Percentiles rank a stretch among this genome's conserved stretches.
phyloP scores from a whole-genome alignment of 2,888 invertebrate genomes.

The Orchesellides sinensis region DNA sequence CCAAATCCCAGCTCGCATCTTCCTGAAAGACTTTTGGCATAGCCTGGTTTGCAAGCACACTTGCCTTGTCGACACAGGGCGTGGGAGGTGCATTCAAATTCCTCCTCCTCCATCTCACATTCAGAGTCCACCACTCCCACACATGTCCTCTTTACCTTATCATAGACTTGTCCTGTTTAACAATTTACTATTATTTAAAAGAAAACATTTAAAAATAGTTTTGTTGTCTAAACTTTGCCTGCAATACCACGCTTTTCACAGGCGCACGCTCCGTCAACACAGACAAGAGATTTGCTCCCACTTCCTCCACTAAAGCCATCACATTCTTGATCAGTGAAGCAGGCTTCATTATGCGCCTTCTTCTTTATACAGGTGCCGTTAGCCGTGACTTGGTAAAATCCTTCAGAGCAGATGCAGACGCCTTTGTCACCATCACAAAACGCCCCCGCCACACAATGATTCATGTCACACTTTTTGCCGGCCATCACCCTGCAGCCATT shows the following conservation, averaged over 20 bases:
- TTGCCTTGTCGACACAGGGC: conserved; percentile 65
- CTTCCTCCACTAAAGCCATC: conserved; percentile 37
- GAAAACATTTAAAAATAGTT: neutral
- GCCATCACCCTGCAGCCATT: conserved; percentile 45
- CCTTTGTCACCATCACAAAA: conserved; percentile 34
- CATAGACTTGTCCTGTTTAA: conserved; percentile 64
- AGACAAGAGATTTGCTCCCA: conserved; percentile 35
- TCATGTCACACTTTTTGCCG: conserved; percentile 43
- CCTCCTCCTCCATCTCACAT: conserved; percentile 62
- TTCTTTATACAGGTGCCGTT: conserved; percentile 61
- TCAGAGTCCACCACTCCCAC: conserved; percentile 69
- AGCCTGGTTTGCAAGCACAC: conserved; percentile 51
- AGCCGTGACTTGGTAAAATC: conserved; percentile 24
- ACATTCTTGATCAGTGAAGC: conserved; percentile 66
- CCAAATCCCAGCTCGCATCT: conserved; percentile 55
- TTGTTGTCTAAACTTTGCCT: neutral
- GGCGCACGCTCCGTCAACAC: conserved; percentile 29
- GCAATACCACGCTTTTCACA: conserved; percentile 54
- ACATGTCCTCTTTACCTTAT: conserved; percentile 53
- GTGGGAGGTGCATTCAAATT: conserved; percentile 65
- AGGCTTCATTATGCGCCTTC: conserved; percentile 64
- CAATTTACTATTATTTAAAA: neutral
- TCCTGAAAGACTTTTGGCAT: conserved; percentile 59
- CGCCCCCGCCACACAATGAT: conserved; percentile 60
- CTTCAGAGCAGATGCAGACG: conserved; percentile 31